A percentile compares a stretch with the other conserved stretches of the same genome.
These are phyloP conservation scores for Dendronephthya gigantea DNA, from an alignment of 64 coral and sea anemone species.

Conservation along the genomic window DNA sequence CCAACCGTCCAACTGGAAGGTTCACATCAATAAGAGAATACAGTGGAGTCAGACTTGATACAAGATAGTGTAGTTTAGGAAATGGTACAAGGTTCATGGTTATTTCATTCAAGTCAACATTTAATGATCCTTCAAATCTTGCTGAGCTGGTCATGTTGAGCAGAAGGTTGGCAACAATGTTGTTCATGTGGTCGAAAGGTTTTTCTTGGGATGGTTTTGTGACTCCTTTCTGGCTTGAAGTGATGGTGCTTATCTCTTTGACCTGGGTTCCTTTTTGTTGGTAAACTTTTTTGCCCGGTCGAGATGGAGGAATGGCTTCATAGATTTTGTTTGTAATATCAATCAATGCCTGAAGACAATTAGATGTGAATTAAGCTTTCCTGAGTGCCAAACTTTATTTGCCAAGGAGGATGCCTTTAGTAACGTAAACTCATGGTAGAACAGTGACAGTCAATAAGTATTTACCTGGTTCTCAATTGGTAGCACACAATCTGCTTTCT, in stretches of 20 bases:
- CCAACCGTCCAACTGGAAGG: constrained; percentile 67
- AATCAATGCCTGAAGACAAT: constrained; percentile 64
- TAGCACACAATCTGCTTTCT: constrained; percentile 82
- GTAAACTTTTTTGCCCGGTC: constrained; percentile 65
- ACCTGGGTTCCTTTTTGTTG: constrained; percentile 19
- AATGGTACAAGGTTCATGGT: constrained; percentile 98
- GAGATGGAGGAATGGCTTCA: constrained; percentile 67
- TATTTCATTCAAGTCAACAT: constrained; percentile 99
- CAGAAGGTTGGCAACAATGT: constrained; percentile 90
- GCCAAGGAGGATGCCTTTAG: neutral
- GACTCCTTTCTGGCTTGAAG: constrained; percentile 62
- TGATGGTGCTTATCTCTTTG: constrained; percentile 72
- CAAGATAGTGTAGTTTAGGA: constrained; percentile 88
- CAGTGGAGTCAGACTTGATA: constrained; percentile 88
- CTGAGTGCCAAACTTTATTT: neutral
- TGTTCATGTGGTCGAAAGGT: constrained; percentile 97
- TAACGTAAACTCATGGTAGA: neutral
- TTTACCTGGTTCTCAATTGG: constrained; percentile 94
- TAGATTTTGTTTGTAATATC: constrained; percentile 86
- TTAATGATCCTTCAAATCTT: constrained; percentile 89
- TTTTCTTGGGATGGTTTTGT: constrained; percentile 49
- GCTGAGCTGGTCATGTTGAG: constrained; percentile 96
- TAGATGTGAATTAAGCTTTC: neutral
- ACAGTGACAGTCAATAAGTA: neutral
- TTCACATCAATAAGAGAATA: constrained; percentile 79